These are phyloP conservation scores for Microctenopoma lineatum DNA, from an alignment of 2,797 vertebrate genomes.

Conservation along the genomic window DNA sequence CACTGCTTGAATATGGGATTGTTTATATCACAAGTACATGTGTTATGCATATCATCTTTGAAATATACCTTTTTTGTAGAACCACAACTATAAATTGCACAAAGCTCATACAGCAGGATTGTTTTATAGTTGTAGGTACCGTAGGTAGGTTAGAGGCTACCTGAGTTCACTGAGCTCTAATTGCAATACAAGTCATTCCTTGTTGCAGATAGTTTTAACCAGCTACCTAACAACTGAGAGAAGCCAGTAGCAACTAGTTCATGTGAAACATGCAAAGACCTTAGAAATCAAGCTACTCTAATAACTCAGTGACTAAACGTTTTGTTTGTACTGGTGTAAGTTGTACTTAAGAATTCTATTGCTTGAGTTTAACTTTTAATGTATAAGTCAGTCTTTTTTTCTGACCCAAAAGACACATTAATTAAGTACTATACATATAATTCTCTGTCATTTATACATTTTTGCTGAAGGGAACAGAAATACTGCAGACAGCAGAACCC, in stretches of 20 bases:
- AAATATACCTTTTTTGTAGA: background rate
- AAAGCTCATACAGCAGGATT: too few relatives aligned
- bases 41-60: background rate
- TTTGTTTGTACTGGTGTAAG: background rate
- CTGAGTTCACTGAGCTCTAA: conserved; percentile 19
- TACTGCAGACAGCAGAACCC: conserved; percentile 6
- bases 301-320: background rate
- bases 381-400: background rate
- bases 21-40: background rate
- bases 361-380: background rate
- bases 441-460: background rate
- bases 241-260: background rate
- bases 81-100: too few relatives aligned
- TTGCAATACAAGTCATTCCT: conserved; percentile 16
- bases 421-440: background rate
- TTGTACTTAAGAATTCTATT: background rate
- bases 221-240: background rate
- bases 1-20: background rate
- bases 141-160: conserved; percentile 43
- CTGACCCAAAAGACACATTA: background rate
- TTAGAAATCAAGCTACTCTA: background rate
- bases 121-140: background rate
- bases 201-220: background rate
- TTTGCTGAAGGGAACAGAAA: conserved; percentile 41
- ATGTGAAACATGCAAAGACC: background rate